These are phyloP conservation scores for Spinibarbus caldwelli DNA, from an alignment of 2,797 vertebrate species.

Conservation along the genomic window DNA sequence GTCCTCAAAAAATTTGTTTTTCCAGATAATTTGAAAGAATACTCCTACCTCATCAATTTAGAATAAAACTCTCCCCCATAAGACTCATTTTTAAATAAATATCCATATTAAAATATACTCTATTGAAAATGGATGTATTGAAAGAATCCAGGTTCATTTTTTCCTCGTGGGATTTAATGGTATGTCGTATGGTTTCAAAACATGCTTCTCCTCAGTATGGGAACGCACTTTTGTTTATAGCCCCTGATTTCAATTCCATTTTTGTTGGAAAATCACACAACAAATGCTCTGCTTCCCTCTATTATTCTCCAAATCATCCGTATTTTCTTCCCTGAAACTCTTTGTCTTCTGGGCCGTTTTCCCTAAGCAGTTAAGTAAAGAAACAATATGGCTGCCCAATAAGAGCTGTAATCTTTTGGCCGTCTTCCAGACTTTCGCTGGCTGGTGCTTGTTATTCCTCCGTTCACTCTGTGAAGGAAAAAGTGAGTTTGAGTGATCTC, in stretches of 20 bases:
- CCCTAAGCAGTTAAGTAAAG: conserved; percentile 59
- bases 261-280: conserved; percentile 55
- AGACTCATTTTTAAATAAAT: not conserved
- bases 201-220: conserved; percentile 17
- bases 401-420: conserved; percentile 73
- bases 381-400: conserved; percentile 64
- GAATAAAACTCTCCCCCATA: conserved; percentile 1
- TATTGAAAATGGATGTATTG: conserved; percentile 18
- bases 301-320: conserved; percentile 56
- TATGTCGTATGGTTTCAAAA: not conserved
- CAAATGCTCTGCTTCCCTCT: conserved; percentile 57
- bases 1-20: not conserved
- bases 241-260: conserved; percentile 46
- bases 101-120: not conserved
- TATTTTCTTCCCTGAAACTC: conserved; percentile 27
- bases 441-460: conserved; percentile 75
- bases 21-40: conserved; percentile 3
- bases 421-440: conserved; percentile 65
- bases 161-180: not conserved
- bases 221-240: conserved; percentile 49
- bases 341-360: conserved; percentile 56
- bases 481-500: conserved; percentile 66
- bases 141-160: not conserved
- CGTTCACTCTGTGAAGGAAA: conserved; percentile 56
- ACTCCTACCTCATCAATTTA: not conserved